Percentiles rank a stretch among this genome's conserved stretches.
Evolutionary conservation across 2,797 vertebrate genomes (phyloP).

Genomic region (Trachops cirrhosus): DNA sequence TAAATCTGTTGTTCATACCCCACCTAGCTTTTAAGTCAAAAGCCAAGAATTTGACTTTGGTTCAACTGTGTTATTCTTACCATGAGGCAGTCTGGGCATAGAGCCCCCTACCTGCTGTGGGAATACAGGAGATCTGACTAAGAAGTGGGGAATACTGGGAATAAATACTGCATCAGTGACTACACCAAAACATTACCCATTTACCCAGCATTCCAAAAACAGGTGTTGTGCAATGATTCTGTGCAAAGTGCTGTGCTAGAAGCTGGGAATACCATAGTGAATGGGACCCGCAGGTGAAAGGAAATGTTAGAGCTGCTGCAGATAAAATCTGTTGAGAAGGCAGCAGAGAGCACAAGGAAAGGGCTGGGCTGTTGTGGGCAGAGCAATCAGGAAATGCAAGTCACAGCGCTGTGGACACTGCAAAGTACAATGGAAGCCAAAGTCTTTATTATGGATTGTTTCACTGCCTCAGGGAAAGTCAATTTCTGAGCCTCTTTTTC

Average conservation of each 20-base stretch:
- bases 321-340: neutral
- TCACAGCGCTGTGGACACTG: neutral
- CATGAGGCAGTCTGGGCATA: neutral
- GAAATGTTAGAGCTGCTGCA: neutral
- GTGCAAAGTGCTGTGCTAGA: neutral
- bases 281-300: neutral
- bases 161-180: neutral
- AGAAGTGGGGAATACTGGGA: neutral
- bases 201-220: neutral
- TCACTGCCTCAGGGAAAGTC: neutral
- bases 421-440: neutral
- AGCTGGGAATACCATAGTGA: neutral
- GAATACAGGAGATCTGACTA: neutral
- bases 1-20: neutral
- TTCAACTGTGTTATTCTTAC: neutral
- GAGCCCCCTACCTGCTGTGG: neutral
- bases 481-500: neutral
- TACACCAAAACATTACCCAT: neutral
- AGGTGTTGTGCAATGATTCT: neutral
- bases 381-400: neutral
- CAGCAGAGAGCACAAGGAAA: neutral
- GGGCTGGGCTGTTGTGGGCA: neutral
- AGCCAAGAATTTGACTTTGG: neutral
- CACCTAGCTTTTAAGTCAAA: constrained; percentile 15
- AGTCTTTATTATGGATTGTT: neutral